Evolutionary conservation across 2,888 invertebrate species (phyloP).

Genomic region (Erebia ligea): DNA sequence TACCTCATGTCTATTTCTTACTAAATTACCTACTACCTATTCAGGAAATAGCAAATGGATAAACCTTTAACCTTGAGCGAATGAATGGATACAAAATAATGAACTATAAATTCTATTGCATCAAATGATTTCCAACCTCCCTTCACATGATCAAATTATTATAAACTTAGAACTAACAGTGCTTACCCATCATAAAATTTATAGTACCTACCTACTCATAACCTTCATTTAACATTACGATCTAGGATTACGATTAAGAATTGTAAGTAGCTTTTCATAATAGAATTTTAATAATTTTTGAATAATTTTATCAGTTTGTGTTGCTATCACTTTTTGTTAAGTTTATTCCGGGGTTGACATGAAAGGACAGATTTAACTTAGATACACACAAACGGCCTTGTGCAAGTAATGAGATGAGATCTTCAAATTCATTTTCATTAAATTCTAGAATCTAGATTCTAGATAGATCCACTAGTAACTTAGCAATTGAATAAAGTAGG

Average conservation of each 20-base stretch:
- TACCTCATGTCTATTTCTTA: neutral
- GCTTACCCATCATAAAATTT: neutral
- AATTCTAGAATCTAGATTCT: too few relatives aligned
- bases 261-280: neutral
- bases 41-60: constrained; percentile 3
- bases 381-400: too few relatives aligned
- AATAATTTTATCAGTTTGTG: too few relatives aligned
- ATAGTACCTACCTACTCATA: neutral
- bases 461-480: too few relatives aligned
- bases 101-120: neutral
- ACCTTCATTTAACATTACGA: neutral
- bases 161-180: neutral
- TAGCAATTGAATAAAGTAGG: too few relatives aligned
- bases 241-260: neutral
- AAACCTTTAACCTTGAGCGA: constrained; percentile 3
- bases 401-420: too few relatives aligned
- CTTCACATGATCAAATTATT: constrained; percentile 9
- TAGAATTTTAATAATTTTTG: too few relatives aligned
- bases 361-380: too few relatives aligned
- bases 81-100: constrained; percentile 5
- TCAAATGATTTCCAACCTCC: constrained; percentile 2
- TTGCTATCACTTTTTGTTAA: too few relatives aligned
- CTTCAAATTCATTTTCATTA: too few relatives aligned
- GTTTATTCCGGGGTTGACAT: too few relatives aligned
- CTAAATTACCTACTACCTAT: neutral